phyloP scores from a whole-genome alignment of 2,113 vertebrate species.

The Oreotragus oreotragus region DNA sequence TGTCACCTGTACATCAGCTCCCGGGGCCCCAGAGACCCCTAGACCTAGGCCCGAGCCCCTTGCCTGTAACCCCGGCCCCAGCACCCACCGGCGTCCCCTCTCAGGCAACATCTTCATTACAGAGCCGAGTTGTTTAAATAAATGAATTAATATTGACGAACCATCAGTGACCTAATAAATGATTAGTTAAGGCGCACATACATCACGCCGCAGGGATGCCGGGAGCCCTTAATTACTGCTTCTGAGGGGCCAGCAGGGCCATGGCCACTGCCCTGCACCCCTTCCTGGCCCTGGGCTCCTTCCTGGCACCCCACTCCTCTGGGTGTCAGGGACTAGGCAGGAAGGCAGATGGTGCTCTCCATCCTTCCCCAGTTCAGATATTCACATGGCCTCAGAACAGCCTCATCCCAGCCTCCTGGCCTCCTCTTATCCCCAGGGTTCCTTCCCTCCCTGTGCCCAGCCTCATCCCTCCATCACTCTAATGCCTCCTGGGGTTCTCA shows the following conservation, averaged over 20 bases:
- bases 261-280: constrained; percentile 41
- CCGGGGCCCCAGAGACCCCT: background rate
- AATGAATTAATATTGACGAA: constrained; percentile 92
- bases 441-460: background rate
- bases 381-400: accelerated
- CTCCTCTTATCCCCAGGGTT: background rate
- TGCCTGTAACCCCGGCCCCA: constrained; percentile 49
- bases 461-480: background rate
- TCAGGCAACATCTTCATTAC: constrained; percentile 87
- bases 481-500: background rate
- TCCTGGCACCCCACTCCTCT: accelerated
- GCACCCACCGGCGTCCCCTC: constrained; percentile 30
- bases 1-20: background rate
- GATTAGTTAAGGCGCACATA: constrained; percentile 88
- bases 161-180: constrained; percentile 88
- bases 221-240: constrained; percentile 87
- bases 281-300: background rate
- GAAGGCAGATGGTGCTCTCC: background rate
- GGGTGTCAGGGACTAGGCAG: background rate
- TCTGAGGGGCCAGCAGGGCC: constrained; percentile 76
- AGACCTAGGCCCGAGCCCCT: background rate
- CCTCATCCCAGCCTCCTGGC: background rate
- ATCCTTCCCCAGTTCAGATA: background rate
- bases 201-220: constrained; percentile 84
- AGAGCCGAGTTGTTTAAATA: constrained; percentile 88